Conservation (phyloP, 2,797 vertebrate species). For the Platyrinchus mystaceus region DNA sequence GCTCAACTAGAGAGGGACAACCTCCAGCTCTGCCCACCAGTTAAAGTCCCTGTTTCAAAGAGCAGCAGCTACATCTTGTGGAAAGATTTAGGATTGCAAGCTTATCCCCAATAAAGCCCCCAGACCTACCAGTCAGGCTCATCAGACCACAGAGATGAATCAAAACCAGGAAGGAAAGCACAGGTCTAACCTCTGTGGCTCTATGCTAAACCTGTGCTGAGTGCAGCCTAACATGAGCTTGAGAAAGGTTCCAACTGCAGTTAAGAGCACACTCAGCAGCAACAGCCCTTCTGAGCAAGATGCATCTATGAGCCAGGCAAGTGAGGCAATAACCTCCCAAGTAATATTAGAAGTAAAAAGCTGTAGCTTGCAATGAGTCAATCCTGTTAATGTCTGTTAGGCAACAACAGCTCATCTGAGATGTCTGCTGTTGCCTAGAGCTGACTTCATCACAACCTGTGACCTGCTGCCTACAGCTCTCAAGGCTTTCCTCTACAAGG, state of each 20-base stretch:
- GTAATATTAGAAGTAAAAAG: background rate
- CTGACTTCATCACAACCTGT: background rate
- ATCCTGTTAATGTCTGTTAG: background rate
- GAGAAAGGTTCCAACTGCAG: background rate
- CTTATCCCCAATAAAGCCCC: background rate
- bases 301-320: background rate
- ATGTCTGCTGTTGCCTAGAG: background rate
- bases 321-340: background rate
- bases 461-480: background rate
- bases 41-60: background rate
- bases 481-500: background rate
- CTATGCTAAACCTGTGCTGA: background rate
- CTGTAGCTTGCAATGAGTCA: background rate
- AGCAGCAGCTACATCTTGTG: slow-evolving; percentile 42
- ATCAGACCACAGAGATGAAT: no score
- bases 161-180: no score
- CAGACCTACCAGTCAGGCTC: background rate
- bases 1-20: no score
- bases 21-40: fast-evolving
- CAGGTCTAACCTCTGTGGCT: background rate
- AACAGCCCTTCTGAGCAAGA: background rate
- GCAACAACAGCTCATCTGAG: background rate
- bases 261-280: background rate
- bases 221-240: fast-evolving
- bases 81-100: background rate